These are phyloP conservation scores for Macrobrachium rosenbergii DNA, from an alignment of 1,140 invertebrate species.

Conservation along the genomic window DNA sequence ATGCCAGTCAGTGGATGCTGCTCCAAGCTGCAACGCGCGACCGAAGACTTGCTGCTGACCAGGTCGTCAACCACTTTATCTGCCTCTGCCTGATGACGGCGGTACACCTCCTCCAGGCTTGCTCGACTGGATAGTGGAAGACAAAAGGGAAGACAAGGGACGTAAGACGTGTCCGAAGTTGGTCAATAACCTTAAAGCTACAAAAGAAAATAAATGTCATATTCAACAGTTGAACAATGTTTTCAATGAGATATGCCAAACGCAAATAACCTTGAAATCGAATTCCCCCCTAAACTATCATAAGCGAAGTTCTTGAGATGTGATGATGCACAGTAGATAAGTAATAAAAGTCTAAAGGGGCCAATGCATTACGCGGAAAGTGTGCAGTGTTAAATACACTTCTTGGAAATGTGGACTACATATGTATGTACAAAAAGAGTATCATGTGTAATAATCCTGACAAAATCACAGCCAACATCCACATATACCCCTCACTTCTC, in stretches of 20 bases:
- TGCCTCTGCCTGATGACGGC: slow-evolving; percentile 72
- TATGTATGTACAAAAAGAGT: too few relatives aligned
- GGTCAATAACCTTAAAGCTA: not conserved
- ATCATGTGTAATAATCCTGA: too few relatives aligned
- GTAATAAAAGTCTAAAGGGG: too few relatives aligned
- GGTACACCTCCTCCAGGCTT: slow-evolving; percentile 75
- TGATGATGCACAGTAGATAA: too few relatives aligned
- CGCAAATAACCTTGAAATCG: too few relatives aligned
- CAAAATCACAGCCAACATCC: too few relatives aligned
- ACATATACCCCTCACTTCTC: too few relatives aligned
- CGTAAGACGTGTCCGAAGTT: slow-evolving; percentile 33
- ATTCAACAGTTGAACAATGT: not conserved
- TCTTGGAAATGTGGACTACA: too few relatives aligned
- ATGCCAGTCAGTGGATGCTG: slow-evolving; percentile 80
- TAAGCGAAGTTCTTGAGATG: not conserved
- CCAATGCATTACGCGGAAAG: too few relatives aligned
- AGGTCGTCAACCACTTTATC: slow-evolving; percentile 67
- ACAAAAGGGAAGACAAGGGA: slow-evolving; percentile 55
- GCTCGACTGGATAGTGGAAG: slow-evolving; percentile 46
- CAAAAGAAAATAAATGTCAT: not conserved
- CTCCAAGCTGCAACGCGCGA: slow-evolving; percentile 71
- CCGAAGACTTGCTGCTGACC: slow-evolving; percentile 54
- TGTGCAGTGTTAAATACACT: too few relatives aligned
- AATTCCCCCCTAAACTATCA: not conserved
- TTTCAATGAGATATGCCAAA: too few relatives aligned